phyloP scores from a whole-genome alignment of 1,140 invertebrate species.

The Telenomus remus region DNA sequence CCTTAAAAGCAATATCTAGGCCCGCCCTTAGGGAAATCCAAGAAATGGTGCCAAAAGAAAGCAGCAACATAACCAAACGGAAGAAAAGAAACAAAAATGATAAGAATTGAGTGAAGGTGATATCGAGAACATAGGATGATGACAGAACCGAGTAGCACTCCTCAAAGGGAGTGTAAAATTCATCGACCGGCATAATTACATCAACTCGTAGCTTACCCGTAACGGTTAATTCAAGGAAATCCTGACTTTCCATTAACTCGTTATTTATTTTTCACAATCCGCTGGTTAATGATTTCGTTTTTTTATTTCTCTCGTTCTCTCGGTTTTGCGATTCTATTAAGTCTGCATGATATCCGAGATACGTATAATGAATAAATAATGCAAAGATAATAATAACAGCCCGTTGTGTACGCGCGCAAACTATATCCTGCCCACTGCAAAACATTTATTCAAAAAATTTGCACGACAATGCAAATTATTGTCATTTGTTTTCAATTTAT shows the following conservation, averaged over 20 bases:
- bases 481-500: too few relatives aligned
- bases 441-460: too few relatives aligned
- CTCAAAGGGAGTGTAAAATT: slow-evolving; percentile 7
- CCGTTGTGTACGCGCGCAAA: slow-evolving; percentile 32
- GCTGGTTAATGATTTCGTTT: slow-evolving; percentile 6
- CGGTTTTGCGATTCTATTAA: slow-evolving; percentile 25
- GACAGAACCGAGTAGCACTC: slow-evolving; percentile 3
- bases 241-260: slow-evolving; percentile 16
- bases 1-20: too few relatives aligned
- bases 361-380: slow-evolving; percentile 38
- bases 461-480: too few relatives aligned
- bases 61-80: too few relatives aligned
- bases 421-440: slow-evolving; percentile 39
- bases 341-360: slow-evolving; percentile 38
- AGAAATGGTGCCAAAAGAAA: too few relatives aligned
- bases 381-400: slow-evolving; percentile 34
- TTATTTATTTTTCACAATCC: slow-evolving; percentile 28
- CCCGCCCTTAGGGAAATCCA: too few relatives aligned
- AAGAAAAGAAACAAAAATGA: too few relatives aligned
- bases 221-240: slow-evolving; percentile 16
- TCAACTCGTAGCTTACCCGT: slow-evolving; percentile 11
- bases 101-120: too few relatives aligned
- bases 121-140: too few relatives aligned
- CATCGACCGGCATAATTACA: slow-evolving; percentile 18
- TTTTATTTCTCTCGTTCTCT: slow-evolving; percentile 6